phyloP scores from a whole-genome alignment of 2,888 invertebrate genomes.

The Sminthurinus aureus region DNA sequence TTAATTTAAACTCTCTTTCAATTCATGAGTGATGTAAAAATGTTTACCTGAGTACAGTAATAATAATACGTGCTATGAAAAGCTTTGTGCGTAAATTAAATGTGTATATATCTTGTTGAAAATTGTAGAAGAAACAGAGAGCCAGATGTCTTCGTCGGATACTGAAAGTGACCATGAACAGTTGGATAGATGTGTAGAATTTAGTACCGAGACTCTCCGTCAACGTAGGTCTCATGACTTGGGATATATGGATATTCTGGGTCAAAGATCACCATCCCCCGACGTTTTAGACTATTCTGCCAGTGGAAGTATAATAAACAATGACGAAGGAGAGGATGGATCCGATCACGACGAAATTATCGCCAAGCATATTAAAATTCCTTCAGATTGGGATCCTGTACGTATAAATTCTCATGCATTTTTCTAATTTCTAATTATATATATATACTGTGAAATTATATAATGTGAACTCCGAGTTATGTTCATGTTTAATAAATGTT shows the following conservation, averaged over 20 bases:
- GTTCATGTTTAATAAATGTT: background rate
- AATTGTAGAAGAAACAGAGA: slow-evolving; percentile 58
- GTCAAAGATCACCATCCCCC: slow-evolving; percentile 23
- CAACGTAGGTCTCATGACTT: slow-evolving; percentile 38
- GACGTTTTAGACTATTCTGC: slow-evolving; percentile 28
- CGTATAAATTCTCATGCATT: background rate
- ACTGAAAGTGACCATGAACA: slow-evolving; percentile 51
- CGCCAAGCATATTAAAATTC: slow-evolving; percentile 58
- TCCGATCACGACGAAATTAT: slow-evolving; percentile 50
- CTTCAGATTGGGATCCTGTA: slow-evolving; percentile 58
- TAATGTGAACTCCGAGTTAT: too few species aligned
- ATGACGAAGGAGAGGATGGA: slow-evolving; percentile 38
- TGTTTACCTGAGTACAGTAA: too few species aligned
- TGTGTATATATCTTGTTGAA: too few species aligned
- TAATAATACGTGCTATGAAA: too few species aligned
- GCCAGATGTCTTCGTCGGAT: slow-evolving; percentile 60
- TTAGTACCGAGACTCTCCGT: slow-evolving; percentile 49
- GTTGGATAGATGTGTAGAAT: slow-evolving; percentile 51
- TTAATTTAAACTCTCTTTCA: too few species aligned
- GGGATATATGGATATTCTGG: slow-evolving; percentile 22
- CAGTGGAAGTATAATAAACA: background rate
- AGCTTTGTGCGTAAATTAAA: too few species aligned
- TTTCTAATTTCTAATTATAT: background rate
- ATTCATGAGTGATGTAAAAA: too few species aligned
- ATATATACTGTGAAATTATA: too few species aligned